phyloP scores from a whole-genome alignment of 2,888 invertebrate species.

The Plebejus melissa region DNA sequence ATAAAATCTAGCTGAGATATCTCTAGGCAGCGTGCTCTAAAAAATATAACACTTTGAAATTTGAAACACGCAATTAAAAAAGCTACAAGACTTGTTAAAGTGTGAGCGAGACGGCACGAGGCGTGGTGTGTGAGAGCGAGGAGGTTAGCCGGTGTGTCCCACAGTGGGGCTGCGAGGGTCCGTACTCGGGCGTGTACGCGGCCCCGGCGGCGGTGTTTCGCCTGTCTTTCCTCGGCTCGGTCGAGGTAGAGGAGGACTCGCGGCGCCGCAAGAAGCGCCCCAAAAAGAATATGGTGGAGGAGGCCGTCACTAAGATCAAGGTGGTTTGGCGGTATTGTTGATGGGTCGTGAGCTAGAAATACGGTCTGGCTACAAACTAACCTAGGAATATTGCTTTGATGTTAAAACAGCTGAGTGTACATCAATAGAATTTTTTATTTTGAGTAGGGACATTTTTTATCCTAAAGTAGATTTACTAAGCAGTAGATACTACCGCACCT shows the following conservation, averaged over 20 bases:
- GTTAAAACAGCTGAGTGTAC: no score
- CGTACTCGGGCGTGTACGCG: conserved; percentile 75
- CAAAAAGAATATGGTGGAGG: conserved; percentile 94
- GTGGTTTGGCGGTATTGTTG: conserved; percentile 70
- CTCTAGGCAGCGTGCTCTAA: neutral
- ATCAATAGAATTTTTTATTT: no score
- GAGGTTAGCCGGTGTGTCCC: conserved; percentile 65
- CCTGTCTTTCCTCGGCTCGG: conserved; percentile 90
- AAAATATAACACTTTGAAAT: neutral
- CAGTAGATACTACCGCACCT: neutral
- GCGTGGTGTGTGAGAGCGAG: conserved; percentile 48
- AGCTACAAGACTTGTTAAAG: conserved; percentile 2
- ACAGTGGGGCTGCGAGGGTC: conserved; percentile 70
- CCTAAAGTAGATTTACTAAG: no score
- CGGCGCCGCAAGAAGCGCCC: conserved; percentile 85
- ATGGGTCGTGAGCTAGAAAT: neutral
- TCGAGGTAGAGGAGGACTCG: conserved; percentile 90
- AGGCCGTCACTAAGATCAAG: conserved; percentile 92
- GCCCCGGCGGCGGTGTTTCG: conserved; percentile 88
- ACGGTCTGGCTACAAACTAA: neutral
- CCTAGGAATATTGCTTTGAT: no score
- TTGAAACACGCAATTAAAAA: no score
- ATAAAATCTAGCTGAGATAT: neutral
- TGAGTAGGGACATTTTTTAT: no score
- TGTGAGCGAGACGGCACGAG: conserved; percentile 32